Base-by-base conservation (phyloP, 2,797 vertebrate genomes). In the Gadopsis bispinosus region DNA sequence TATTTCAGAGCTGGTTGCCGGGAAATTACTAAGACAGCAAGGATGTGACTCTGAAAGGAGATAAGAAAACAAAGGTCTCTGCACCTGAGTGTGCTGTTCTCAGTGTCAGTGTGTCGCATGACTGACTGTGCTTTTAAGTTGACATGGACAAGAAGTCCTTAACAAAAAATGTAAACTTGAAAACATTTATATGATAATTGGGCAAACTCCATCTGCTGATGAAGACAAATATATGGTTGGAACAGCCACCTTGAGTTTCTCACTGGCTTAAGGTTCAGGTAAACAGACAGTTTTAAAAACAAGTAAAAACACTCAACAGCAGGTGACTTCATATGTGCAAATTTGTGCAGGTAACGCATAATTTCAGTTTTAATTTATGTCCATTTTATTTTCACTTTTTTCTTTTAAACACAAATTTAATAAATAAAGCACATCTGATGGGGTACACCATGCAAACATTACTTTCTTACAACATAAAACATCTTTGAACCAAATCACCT, bases 341-440 rank as follows among this genome's bases (percentile, higher is more conserved):
- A 61, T 0, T 7, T 47, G 6, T 19, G 16, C 17, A 9, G 0
- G 10, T 26, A 26, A 26, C 26, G 26, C 26, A 26, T 26, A 26
- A 26, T 26, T 26, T 26, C 26, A 26, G 26, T 26, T 26, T 26
- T 26, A 26, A 26, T 85, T 85, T 22, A 41, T 61, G 75, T 90
- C 85, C 64, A 84, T 89, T 94, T 94, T 91, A 92, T 93, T 93
- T 89, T 65, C 63, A 83, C 71, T 89, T 89, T 80, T 78, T 80
- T 73, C 53, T 81, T 75, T 92, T 87, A 62, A 93, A 92, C 93
- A 95, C 93, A 94, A 88, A 93, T 95, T 94, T 93, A 96, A 97
- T 97, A 98, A 97, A 97, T 97, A 97, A 92, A 93, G 89, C 92
- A 95, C 87, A 90, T 95, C 91, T 91, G 88, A 90, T 83, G 92